These are phyloP conservation scores for Dunckerocampus dactyliophorus DNA, from an alignment of 2,113 vertebrate genomes.

Conservation along the genomic window DNA sequence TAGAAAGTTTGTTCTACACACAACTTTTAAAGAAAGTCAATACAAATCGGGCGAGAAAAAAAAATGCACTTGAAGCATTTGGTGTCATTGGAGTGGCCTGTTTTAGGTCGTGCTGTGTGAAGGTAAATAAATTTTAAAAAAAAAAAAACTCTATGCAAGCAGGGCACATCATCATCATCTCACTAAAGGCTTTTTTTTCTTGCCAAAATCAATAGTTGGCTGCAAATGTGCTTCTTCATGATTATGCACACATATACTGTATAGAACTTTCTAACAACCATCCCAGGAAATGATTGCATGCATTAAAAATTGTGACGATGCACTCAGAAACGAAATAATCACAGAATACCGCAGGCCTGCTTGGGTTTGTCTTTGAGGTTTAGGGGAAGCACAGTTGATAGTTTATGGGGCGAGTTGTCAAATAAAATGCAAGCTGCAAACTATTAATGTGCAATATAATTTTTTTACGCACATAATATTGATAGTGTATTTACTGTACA, in stretches of 20 bases:
- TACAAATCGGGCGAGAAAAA: background rate
- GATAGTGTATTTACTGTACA: background rate
- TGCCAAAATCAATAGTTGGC: constrained; percentile 68
- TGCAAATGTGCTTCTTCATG: constrained; percentile 52
- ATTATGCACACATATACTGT: constrained; percentile 25
- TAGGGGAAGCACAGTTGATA: constrained; percentile 45
- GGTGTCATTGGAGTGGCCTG: background rate
- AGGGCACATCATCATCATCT: constrained; percentile 54
- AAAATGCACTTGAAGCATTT: constrained; percentile 5
- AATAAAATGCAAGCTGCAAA: constrained; percentile 55
- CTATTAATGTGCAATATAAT: constrained; percentile 14
- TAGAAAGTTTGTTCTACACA: background rate
- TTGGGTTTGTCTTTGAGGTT: constrained; percentile 56
- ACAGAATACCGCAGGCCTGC: background rate
- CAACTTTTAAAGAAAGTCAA: background rate
- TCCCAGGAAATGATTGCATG: constrained; percentile 37
- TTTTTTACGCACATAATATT: background rate
- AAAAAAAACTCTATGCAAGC: constrained; percentile 36
- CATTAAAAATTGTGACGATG: constrained; percentile 23
- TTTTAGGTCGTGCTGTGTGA: background rate
- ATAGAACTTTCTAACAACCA: constrained; percentile 40
- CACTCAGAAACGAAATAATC: constrained; percentile 32
- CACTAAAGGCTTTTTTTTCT: constrained; percentile 50
- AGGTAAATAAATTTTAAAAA: background rate
- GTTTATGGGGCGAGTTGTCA: constrained; percentile 54